Percentiles rank a stretch among this genome's conserved stretches.
These are phyloP conservation scores for Germaria angustata DNA, from an alignment of 2,888 invertebrate genomes.

Conservation along the genomic window DNA sequence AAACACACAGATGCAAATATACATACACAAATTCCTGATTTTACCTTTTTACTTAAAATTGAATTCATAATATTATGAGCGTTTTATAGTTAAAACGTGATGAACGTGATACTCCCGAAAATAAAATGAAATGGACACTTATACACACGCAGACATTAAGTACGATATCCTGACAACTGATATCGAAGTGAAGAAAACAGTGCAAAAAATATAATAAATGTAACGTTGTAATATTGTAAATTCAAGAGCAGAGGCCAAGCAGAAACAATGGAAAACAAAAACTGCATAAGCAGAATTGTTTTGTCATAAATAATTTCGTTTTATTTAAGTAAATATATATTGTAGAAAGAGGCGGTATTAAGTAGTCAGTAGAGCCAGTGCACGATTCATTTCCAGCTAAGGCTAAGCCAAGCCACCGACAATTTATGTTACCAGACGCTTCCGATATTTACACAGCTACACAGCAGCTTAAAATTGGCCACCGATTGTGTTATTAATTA, in stretches of 20 bases:
- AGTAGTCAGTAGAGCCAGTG: too few species aligned
- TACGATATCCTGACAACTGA: slow-evolving; percentile 30
- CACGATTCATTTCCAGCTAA: too few species aligned
- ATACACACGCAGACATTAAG: not conserved
- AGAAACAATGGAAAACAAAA: not conserved
- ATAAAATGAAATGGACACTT: not conserved
- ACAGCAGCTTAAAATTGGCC: too few species aligned
- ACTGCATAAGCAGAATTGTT: too few species aligned
- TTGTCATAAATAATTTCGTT: too few species aligned
- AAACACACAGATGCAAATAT: not conserved
- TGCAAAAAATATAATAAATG: slow-evolving; percentile 25
- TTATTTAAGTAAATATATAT: too few species aligned
- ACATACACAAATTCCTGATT: not conserved
- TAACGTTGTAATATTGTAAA: not conserved
- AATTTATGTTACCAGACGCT: too few species aligned
- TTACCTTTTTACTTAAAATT: slow-evolving; percentile 43
- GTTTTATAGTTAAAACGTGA: slow-evolving; percentile 57
- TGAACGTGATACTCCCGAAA: slow-evolving; percentile 47
- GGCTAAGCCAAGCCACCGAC: too few species aligned
- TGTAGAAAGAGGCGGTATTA: too few species aligned
- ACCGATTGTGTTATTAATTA: too few species aligned
- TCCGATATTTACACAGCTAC: too few species aligned
- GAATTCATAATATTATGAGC: slow-evolving; percentile 52
- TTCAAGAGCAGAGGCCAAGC: not conserved
- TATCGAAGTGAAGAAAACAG: slow-evolving; percentile 14